A percentile compares a stretch with the other conserved stretches of the same genome.
Evolutionary conservation across 2,888 invertebrate species (phyloP).

Genomic region (Lottia gigantea): DNA sequence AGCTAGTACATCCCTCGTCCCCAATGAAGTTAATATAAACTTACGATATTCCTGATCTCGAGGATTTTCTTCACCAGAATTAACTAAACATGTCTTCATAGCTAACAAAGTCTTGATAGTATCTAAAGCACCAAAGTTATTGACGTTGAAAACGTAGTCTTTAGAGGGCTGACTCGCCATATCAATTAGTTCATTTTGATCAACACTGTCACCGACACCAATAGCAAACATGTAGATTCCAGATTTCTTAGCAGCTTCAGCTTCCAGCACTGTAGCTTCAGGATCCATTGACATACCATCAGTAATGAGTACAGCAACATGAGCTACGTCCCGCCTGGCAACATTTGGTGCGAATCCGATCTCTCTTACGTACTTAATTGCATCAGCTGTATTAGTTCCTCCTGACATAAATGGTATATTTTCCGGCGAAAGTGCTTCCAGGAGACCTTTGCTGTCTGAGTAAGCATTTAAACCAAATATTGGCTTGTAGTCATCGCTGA

Average conservation of each 20-base stretch:
- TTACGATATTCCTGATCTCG: constrained; percentile 25
- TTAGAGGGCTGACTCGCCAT: constrained; percentile 49
- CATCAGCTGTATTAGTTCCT: constrained; percentile 45
- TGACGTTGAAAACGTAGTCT: constrained; percentile 48
- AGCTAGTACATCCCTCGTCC: no score
- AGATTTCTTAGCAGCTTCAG: constrained; percentile 38
- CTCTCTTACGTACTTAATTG: constrained; percentile 37
- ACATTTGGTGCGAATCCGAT: constrained; percentile 35
- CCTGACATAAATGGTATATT: constrained; percentile 36
- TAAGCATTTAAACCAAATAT: constrained; percentile 36
- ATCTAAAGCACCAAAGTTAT: constrained; percentile 48
- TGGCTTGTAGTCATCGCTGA: constrained; percentile 36
- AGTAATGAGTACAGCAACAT: constrained; percentile 56
- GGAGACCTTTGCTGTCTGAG: constrained; percentile 29
- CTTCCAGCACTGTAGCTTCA: constrained; percentile 41
- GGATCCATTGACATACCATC: constrained; percentile 54
- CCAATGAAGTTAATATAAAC: no score
- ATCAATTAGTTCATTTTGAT: constrained; percentile 43
- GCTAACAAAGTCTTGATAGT: constrained; percentile 51
- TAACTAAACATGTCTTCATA: constrained; percentile 47
- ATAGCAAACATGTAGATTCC: constrained; percentile 56
- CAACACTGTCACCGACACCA: constrained; percentile 52
- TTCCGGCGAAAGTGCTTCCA: constrained; percentile 26
- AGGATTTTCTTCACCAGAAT: constrained; percentile 21
- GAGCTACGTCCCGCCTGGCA: constrained; percentile 40